A percentile compares a stretch with the other conserved stretches of the same genome.
Evolutionary conservation across 2,797 vertebrate species (phyloP).

Genomic region (Vespertilio murinus): DNA sequence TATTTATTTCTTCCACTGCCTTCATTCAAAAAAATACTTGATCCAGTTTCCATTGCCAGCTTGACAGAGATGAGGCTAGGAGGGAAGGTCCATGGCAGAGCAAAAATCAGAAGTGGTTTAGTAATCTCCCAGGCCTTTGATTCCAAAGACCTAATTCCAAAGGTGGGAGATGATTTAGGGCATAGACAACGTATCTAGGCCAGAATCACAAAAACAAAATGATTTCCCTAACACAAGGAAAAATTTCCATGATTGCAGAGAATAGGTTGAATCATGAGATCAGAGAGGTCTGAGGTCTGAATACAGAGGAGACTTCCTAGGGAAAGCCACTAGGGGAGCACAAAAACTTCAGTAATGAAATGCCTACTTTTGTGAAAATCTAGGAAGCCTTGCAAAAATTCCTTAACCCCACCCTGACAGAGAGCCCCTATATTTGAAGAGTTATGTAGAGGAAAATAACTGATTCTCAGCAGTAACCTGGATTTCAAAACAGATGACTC

Average conservation of each 20-base stretch:
- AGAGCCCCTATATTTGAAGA: background rate
- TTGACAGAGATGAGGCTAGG: background rate
- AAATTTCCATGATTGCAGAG: background rate
- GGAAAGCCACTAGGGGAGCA: background rate
- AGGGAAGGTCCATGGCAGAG: background rate
- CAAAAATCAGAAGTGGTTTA: background rate
- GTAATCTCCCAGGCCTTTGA: background rate
- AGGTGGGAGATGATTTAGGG: background rate
- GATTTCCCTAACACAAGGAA: constrained; percentile 1
- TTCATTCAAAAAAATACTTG: background rate
- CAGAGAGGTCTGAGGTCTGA: background rate
- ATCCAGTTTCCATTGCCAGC: background rate
- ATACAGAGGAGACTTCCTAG: background rate
- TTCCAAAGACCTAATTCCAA: constrained; percentile 1
- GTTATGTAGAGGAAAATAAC: background rate
- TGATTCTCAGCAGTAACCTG: background rate
- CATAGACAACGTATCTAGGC: background rate
- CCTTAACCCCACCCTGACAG: background rate
- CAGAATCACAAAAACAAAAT: background rate
- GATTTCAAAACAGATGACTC: background rate
- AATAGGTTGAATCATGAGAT: background rate
- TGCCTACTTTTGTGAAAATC: background rate
- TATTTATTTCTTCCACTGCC: background rate
- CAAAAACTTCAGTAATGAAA: background rate
- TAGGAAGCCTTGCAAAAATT: background rate